phyloP scores from a whole-genome alignment of 2,888 invertebrate genomes.

The Myopa tessellatipennis region DNA sequence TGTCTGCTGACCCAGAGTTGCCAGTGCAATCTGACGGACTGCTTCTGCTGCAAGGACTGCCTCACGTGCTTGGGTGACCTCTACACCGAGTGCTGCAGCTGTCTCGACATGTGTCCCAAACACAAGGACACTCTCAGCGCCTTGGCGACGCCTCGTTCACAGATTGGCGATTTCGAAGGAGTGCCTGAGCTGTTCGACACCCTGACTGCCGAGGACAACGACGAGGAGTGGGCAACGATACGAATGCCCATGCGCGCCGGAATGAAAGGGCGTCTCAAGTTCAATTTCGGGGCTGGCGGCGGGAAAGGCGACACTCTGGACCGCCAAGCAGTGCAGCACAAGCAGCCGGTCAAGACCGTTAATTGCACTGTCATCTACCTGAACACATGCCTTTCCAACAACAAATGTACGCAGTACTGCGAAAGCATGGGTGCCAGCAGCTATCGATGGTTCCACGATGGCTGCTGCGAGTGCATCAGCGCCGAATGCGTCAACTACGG shows the following conservation, averaged over 20 bases:
- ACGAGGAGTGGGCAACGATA: slow-evolving; percentile 61
- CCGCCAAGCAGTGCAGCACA: slow-evolving; percentile 44
- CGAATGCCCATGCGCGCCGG: slow-evolving; percentile 57
- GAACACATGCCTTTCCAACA: slow-evolving; percentile 59
- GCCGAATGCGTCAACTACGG: slow-evolving; percentile 89
- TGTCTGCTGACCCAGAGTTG: slow-evolving; percentile 95
- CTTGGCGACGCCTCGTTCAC: slow-evolving; percentile 75
- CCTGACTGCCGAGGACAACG: slow-evolving; percentile 76
- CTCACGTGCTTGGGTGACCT: slow-evolving; percentile 87
- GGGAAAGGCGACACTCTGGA: slow-evolving; percentile 47
- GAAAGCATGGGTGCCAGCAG: slow-evolving; percentile 66
- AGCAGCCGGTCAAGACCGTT: slow-evolving; percentile 42
- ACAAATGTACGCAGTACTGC: slow-evolving; percentile 62
- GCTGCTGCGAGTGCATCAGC: slow-evolving; percentile 93
- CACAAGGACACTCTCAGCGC: slow-evolving; percentile 70
- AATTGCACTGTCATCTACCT: slow-evolving; percentile 65
- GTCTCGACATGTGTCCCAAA: slow-evolving; percentile 76
- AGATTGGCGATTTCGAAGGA: slow-evolving; percentile 85
- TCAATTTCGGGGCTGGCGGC: slow-evolving; percentile 27
- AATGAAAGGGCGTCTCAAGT: slow-evolving; percentile 47
- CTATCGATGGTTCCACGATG: slow-evolving; percentile 93
- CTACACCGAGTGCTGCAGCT: slow-evolving; percentile 81
- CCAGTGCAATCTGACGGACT: slow-evolving; percentile 90
- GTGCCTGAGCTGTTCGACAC: slow-evolving; percentile 85
- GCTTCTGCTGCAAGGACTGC: slow-evolving; percentile 92